These are phyloP conservation scores for Gallinago nigripennis DNA, from an alignment of 2,797 vertebrate species.

Conservation along the genomic window DNA sequence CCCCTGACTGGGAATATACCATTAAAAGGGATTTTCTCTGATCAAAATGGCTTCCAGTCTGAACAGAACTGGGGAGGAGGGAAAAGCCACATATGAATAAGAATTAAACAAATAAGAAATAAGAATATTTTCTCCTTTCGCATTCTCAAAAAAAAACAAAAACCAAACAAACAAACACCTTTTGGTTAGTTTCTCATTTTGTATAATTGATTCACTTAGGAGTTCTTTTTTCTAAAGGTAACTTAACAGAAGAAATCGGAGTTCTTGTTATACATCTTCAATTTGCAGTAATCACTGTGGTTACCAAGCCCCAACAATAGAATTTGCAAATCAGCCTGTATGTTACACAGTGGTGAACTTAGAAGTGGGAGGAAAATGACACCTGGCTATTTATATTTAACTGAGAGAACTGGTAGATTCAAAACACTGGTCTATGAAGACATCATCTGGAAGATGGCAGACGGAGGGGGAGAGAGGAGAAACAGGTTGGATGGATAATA, in stretches of 20 bases:
- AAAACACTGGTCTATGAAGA: not conserved
- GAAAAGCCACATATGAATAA: not conserved
- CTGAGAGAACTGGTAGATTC: not conserved
- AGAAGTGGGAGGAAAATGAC: not conserved
- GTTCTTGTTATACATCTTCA: not conserved
- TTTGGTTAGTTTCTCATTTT: not conserved
- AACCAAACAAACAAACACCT: no score
- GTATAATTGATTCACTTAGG: not conserved
- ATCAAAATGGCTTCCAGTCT: not conserved
- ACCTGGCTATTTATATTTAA: not conserved
- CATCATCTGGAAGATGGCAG: not conserved
- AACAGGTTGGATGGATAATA: not conserved
- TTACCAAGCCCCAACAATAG: not conserved
- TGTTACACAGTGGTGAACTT: not conserved
- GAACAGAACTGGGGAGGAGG: accelerated
- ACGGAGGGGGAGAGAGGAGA: not conserved
- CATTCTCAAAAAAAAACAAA: not conserved
- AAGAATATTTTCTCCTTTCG: not conserved
- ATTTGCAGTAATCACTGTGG: not conserved
- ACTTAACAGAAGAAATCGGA: not conserved
- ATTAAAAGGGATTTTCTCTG: not conserved
- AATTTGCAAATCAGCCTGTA: not conserved
- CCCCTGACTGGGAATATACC: not conserved
- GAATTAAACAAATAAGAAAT: not conserved
- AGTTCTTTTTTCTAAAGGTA: not conserved